phyloP scores from a whole-genome alignment of 2,888 invertebrate genomes.

The Morpho deidamia region DNA sequence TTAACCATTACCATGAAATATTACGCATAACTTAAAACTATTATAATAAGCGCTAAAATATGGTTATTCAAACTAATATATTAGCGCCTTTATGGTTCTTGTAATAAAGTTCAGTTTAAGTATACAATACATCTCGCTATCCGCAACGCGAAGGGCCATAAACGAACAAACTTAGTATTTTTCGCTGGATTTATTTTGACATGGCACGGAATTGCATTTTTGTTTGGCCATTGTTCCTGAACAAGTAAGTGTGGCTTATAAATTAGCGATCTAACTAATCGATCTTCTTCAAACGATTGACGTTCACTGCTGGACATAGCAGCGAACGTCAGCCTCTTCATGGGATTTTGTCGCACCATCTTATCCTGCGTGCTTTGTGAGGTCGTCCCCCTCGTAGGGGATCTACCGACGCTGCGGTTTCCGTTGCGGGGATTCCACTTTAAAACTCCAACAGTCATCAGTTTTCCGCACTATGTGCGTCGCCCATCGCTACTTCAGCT shows the following conservation, averaged over 20 bases:
- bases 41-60: slow-evolving; percentile 29
- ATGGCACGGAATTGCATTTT: slow-evolving; percentile 64
- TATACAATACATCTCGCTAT: neutral
- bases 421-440: too few species aligned
- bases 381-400: too few species aligned
- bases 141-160: slow-evolving; percentile 33
- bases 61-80: neutral
- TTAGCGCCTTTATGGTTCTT: neutral
- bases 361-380: too few species aligned
- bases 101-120: neutral
- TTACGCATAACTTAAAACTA: slow-evolving; percentile 54
- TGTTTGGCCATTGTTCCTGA: slow-evolving; percentile 46
- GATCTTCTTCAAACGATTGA: too few species aligned
- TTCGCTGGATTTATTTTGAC: slow-evolving; percentile 63
- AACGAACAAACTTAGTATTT: slow-evolving; percentile 60
- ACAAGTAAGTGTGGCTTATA: slow-evolving; percentile 40
- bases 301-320: too few species aligned
- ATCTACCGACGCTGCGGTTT: too few species aligned
- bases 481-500: too few species aligned
- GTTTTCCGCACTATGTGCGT: too few species aligned
- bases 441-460: too few species aligned
- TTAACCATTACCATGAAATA: slow-evolving; percentile 37
- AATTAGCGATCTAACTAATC: too few species aligned
- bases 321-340: too few species aligned
- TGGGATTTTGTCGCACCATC: too few species aligned